A percentile compares a stretch with the other conserved stretches of the same genome.
Evolutionary conservation across 2,113 vertebrate genomes (phyloP).

Genomic region (Sporophila hypoxantha): DNA sequence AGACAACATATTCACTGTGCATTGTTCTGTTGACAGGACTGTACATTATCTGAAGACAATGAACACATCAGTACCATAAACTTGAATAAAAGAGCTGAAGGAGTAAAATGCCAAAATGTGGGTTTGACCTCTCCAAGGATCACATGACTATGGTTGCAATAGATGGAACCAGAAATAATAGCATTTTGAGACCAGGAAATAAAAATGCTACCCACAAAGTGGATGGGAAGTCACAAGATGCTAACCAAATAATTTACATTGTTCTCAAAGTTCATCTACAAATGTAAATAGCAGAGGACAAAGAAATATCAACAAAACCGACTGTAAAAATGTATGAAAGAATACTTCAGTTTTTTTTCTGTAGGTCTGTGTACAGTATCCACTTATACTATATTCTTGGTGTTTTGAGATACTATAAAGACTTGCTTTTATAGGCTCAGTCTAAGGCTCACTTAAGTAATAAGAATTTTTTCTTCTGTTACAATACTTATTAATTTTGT

Average conservation of each 20-base stretch:
- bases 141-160: background rate
- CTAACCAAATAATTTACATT: constrained; percentile 4
- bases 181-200: constrained; percentile 18
- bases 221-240: constrained; percentile 28
- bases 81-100: constrained; percentile 47
- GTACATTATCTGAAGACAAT: constrained; percentile 52
- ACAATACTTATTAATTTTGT: background rate
- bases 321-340: background rate
- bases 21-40: constrained; percentile 42
- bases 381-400: background rate
- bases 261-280: constrained; percentile 32
- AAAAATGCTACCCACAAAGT: constrained; percentile 23
- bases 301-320: background rate
- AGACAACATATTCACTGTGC: constrained; percentile 48
- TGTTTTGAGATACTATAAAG: background rate
- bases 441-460: background rate
- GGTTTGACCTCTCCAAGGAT: constrained; percentile 44
- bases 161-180: constrained; percentile 16
- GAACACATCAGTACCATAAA: constrained; percentile 29
- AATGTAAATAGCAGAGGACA: background rate
- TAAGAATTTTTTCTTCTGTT: background rate
- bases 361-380: background rate
- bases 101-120: constrained; percentile 47
- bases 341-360: background rate
- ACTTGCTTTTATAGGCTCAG: background rate